These are phyloP conservation scores for Neoitamus cyanurus DNA, from an alignment of 2,888 invertebrate species.

Conservation along the genomic window DNA sequence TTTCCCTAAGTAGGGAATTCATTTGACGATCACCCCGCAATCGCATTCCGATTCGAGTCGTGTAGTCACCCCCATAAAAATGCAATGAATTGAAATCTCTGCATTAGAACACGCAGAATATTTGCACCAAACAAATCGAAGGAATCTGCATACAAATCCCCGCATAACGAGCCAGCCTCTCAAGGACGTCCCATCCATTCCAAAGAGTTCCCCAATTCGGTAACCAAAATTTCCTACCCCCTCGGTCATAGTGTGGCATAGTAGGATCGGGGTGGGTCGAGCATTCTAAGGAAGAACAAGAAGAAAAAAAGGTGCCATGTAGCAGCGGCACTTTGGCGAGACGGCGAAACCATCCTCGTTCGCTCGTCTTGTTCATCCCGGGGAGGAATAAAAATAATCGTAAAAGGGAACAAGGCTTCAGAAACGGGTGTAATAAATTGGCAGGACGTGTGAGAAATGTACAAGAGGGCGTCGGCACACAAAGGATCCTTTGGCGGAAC, in stretches of 20 bases:
- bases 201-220: conserved; percentile 19
- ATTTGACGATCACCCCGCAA: not conserved
- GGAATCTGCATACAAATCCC: conserved; percentile 37
- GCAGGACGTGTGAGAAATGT: conserved; percentile 30
- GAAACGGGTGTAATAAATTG: conserved; percentile 38
- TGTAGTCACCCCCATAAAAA: conserved; percentile 14
- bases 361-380: conserved; percentile 9
- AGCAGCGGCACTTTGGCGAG: conserved; percentile 21
- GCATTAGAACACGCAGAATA: conserved; percentile 38
- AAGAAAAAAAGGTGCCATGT: not conserved
- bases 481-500: conserved; percentile 3
- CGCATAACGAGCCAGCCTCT: conserved; percentile 35
- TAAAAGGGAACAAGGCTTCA: conserved; percentile 40
- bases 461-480: conserved; percentile 11
- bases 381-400: conserved; percentile 27
- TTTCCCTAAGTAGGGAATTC: conserved; percentile 2
- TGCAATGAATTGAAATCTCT: conserved; percentile 42
- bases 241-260: not conserved
- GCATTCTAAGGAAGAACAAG: not conserved
- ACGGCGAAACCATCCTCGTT: not conserved
- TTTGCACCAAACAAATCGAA: conserved; percentile 41
- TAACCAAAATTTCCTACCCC: not conserved
- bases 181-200: conserved; percentile 29
- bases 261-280: not conserved
- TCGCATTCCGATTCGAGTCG: conserved; percentile 18